Conservation (phyloP, 2,797 vertebrate species). For the Lindbergichthys nudifrons region DNA sequence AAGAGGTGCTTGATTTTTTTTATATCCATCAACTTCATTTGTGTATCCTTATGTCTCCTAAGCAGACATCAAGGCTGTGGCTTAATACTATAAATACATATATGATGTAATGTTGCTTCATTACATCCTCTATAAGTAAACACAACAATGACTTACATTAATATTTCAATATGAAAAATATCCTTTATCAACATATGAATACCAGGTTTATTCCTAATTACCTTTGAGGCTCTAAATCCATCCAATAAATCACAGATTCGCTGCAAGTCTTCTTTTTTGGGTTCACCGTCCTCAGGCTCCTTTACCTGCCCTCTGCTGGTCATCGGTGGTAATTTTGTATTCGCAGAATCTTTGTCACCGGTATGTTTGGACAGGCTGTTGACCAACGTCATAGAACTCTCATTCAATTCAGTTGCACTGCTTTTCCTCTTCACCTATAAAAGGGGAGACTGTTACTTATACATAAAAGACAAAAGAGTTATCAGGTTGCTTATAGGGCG, state of each 20-base stretch:
- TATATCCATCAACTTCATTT: too few species aligned
- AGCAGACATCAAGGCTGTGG: neutral
- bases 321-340: conserved; percentile 4
- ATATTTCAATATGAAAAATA: neutral
- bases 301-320: conserved; percentile 40
- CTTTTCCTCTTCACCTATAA: conserved; percentile 60
- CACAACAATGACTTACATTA: neutral
- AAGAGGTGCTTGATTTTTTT: too few species aligned
- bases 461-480: neutral
- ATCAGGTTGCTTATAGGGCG: neutral
- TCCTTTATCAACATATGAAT: neutral
- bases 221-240: conserved; percentile 95
- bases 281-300: conserved; percentile 34
- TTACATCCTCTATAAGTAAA: neutral
- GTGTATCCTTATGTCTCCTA: too few species aligned
- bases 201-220: conserved; percentile 59
- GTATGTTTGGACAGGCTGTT: conserved; percentile 64
- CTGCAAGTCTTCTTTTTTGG: conserved; percentile 67
- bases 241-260: conserved; percentile 85
- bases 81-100: neutral
- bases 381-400: conserved; percentile 39
- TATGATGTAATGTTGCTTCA: neutral
- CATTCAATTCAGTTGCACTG: conserved; percentile 21
- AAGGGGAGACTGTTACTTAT: neutral
- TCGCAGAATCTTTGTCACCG: conserved; percentile 18